A percentile compares a stretch with the other conserved stretches of the same genome.
Conservation (phyloP, 2,888 invertebrate species). For the Rotaria sp. region DNA sequence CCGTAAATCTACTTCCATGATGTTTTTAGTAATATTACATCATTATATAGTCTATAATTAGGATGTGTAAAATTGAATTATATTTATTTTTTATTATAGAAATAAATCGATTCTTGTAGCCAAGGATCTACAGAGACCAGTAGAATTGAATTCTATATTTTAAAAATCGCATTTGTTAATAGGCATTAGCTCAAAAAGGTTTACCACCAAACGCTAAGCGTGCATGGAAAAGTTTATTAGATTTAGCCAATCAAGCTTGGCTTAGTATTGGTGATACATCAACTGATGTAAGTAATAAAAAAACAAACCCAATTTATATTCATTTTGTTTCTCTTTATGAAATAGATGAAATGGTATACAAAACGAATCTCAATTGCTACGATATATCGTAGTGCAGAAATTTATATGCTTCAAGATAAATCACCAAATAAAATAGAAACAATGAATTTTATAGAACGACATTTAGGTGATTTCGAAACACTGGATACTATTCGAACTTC, state of each 20-base stretch:
- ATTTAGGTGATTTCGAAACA: constrained; percentile 50
- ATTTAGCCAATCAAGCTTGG: constrained; percentile 78
- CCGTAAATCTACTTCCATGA: no score
- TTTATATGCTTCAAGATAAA: constrained; percentile 79
- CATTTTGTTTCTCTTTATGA: constrained; percentile 43
- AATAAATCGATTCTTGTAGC: no score
- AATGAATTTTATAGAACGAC: constrained; percentile 67
- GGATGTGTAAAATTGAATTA: no score
- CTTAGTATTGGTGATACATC: constrained; percentile 81
- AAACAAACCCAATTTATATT: background rate
- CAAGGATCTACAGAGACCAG: no score
- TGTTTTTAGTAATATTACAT: no score
- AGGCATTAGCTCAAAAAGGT: constrained; percentile 78
- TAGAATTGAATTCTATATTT: background rate
- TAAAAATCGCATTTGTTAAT: constrained; percentile 32
- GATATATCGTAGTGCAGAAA: constrained; percentile 78
- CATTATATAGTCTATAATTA: no score
- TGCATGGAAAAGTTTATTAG: constrained; percentile 70
- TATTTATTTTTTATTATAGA: no score
- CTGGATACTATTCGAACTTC: constrained; percentile 58
- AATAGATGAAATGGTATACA: constrained; percentile 81
- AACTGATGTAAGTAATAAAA: constrained; percentile 69
- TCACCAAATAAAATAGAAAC: constrained; percentile 68
- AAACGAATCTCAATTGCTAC: constrained; percentile 73
- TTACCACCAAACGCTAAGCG: constrained; percentile 61